Evolutionary conservation across 2,113 vertebrate species (phyloP).

Genomic region (Nothobranchius kuhntae): DNA sequence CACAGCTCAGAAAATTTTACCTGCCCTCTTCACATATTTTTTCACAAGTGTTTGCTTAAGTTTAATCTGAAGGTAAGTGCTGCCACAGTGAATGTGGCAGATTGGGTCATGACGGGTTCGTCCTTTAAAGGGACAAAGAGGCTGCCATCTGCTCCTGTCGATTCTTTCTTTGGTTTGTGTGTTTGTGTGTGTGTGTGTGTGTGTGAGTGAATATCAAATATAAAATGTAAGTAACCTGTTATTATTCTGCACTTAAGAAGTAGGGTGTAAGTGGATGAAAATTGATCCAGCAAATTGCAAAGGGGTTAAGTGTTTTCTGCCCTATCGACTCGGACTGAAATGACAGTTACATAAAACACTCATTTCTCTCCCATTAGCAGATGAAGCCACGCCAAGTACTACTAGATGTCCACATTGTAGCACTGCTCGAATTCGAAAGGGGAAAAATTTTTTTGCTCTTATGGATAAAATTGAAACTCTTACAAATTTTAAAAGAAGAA

Average conservation of each 20-base stretch:
- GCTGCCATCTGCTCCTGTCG: constrained; percentile 76
- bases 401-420: constrained; percentile 78
- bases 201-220: constrained; percentile 89
- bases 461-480: constrained; percentile 61
- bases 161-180: constrained; percentile 78
- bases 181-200: constrained; percentile 18
- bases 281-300: constrained; percentile 94
- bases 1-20: constrained; percentile 80
- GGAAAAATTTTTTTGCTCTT: constrained; percentile 61
- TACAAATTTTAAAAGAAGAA: constrained; percentile 38
- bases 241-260: constrained; percentile 92
- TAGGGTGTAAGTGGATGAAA: constrained; percentile 90
- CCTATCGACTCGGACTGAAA: constrained; percentile 89
- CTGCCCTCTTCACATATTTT: constrained; percentile 46
- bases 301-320: constrained; percentile 86
- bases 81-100: constrained; percentile 84
- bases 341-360: constrained; percentile 87
- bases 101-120: constrained; percentile 81
- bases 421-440: constrained; percentile 67
- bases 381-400: constrained; percentile 84
- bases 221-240: constrained; percentile 92
- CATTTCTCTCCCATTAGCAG: constrained; percentile 92
- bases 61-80: constrained; percentile 89
- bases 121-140: constrained; percentile 81
- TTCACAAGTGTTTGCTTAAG: constrained; percentile 78